Conservation (phyloP, 2,888 invertebrate genomes). For the Aspidapion aeneum region DNA sequence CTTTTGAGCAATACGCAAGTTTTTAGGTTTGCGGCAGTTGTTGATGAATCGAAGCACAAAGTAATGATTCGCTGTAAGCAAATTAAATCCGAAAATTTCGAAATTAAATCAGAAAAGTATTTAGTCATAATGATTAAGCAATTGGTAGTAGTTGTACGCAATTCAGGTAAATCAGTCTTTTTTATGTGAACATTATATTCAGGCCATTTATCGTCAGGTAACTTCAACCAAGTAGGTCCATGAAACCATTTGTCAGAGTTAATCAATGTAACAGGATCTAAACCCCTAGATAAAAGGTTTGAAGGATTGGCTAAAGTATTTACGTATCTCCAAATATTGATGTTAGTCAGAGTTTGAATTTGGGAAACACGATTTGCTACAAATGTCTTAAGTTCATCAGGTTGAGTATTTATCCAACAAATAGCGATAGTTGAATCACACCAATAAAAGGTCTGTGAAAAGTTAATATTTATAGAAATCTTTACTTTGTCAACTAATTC, state of each 20-base stretch:
- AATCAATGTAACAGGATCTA: conserved; percentile 9
- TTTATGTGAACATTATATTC: not conserved
- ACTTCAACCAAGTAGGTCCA: conserved; percentile 11
- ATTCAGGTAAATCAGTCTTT: not conserved
- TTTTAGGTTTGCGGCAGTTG: too few relatives aligned
- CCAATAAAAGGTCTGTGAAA: not conserved
- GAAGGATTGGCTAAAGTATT: conserved; percentile 24
- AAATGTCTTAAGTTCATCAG: conserved; percentile 16
- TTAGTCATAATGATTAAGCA: not conserved
- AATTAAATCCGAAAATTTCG: conserved; percentile 1
- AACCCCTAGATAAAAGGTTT: conserved; percentile 24
- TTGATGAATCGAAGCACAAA: conserved; percentile 5
- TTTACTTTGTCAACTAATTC: not conserved
- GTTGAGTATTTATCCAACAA: conserved; percentile 14
- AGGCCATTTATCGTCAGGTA: conserved; percentile 7
- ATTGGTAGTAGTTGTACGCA: not conserved
- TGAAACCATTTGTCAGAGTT: conserved; percentile 15
- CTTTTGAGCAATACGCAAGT: too few relatives aligned
- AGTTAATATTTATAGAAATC: not conserved
- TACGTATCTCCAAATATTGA: conserved; percentile 21
- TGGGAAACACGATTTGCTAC: conserved; percentile 23
- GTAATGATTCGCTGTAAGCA: conserved; percentile 2
- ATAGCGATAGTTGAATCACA: conserved; percentile 18
- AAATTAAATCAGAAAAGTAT: not conserved
- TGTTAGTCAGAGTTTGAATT: conserved; percentile 17